Evolutionary conservation across 2,888 invertebrate species (phyloP), one percentile per base, ranked within the genome.

Genomic region (Noctua janthe): DNA sequence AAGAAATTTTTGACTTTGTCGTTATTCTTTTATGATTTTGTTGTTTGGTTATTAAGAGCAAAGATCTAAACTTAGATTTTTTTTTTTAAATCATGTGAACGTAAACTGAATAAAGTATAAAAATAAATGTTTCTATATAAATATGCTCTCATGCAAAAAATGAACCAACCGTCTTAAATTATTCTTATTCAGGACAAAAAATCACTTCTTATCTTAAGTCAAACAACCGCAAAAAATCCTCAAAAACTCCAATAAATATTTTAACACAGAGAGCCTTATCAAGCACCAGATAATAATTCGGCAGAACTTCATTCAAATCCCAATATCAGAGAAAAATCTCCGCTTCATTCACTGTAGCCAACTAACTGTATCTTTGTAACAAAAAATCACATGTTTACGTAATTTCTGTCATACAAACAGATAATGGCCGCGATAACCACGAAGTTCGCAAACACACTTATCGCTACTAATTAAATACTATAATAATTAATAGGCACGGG

Each of bases 381-480:
- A 81, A 89, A 91, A 91, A 91, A 86, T 88, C 80, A 89, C 85
- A 88, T 91, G 91, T 91, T 92, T 91, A 90, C 90, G 84, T 89
- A 84, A 90, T 90, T 84, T 87, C 85, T 87, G 89, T 87, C 87
- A 87, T 84, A 91, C 84, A 90, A 88, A 90, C 75, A 91, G 91
- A 92, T 92, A 91, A 90, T 88, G 76, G 83, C 67, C n/a, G 83
- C 78, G 91, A 92, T 92, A 93, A 90, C 85, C 80, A 84, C 86
- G 88, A 88, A 89, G 86, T 87, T 92, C 88, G 90, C 91, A 93
- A 94, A 94, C 91, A 93, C 73, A 90, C 87, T 93, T 94, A 93
- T 94, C 92, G 87, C 81, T 74, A 81, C 89, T 94, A 94, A 94
- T 94, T 93, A 95, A 94, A 94, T 92, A 93, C 89, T 91, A 91